Base-by-base conservation (phyloP, 2,113 vertebrate genomes). In the Sinocyclocheilus grahami region DNA sequence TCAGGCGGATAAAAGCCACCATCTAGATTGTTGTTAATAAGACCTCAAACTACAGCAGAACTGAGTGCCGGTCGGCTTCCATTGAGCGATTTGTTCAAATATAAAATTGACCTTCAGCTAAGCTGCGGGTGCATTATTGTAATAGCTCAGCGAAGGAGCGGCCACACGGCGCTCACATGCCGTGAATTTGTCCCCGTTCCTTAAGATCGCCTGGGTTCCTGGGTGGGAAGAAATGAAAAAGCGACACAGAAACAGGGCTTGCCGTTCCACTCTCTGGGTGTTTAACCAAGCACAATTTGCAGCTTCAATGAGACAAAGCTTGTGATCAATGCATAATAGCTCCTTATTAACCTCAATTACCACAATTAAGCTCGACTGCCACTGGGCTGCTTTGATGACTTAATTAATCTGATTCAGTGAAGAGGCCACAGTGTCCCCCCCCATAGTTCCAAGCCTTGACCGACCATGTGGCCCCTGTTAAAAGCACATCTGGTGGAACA, bases 291-390 rank as follows among this genome's bases (percentile, higher is more conserved):
- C 93, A 92, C 94, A 94, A 94, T 95, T 94, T 94, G 88, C 92
- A 90, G 90, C 93, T 93, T 94, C 92, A 90, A 92, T 94, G 93
- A 95, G 95, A 95, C 94, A 95, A 94, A 94, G 94, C 93, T 93
- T 94, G 92, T 95, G 95, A 95, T 95, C 94, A 94, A 92, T 90
- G 92, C 88, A 90, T 95, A 94, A 94, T 94, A 93, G 92, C 93
- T 93, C 93, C 94, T 94, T 95, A 94, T 94, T 94, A 95, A 95
- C 94, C 94, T 94, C 93, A 95, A 95, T 95, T 95, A 95, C 93
- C 93, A 93, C 94, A 95, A 95, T 95, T 95, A 95, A 94, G 94
- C 93, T 91, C 87, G 91, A 92, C 94, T 94, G 94, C 94, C 93
- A 95, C 94, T 93, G 93, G 94, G 93, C 92, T 90, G 89, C 93